Evolutionary conservation across 2,113 vertebrate genomes (phyloP).

Genomic region (Pygoscelis adeliae): DNA sequence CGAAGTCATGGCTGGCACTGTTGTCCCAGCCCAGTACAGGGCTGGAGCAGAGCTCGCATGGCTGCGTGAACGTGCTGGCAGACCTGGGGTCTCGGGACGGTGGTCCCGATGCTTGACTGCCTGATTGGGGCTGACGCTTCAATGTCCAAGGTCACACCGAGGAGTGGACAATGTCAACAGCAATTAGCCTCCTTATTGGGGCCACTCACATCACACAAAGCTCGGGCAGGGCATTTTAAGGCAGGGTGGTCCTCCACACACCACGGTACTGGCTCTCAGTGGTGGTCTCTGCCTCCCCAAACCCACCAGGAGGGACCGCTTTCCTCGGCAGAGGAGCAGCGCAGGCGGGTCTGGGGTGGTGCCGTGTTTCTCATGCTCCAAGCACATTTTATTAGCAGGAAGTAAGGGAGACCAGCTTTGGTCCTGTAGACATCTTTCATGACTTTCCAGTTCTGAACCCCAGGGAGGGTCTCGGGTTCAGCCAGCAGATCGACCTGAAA

Average conservation of each 20-base stretch:
- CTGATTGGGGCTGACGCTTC: not conserved
- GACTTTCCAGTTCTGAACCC: not conserved
- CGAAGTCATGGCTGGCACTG: rapidly evolving
- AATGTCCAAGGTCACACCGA: not conserved
- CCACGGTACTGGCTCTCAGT: rapidly evolving
- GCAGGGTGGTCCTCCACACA: rapidly evolving
- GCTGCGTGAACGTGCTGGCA: not conserved
- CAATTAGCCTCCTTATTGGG: not conserved
- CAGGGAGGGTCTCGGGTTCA: not conserved
- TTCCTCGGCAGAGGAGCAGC: not conserved
- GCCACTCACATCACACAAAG: not conserved
- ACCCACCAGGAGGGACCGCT: not conserved
- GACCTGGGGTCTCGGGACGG: not conserved
- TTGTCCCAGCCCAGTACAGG: not conserved
- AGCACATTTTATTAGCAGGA: not conserved
- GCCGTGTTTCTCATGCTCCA: not conserved
- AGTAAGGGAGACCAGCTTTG: not conserved
- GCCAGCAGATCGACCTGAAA: not conserved
- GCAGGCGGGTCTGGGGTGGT: rapidly evolving
- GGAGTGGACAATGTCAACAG: not conserved
- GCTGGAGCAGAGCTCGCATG: rapidly evolving
- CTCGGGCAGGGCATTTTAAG: not conserved
- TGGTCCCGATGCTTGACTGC: not conserved
- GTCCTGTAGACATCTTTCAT: not conserved
- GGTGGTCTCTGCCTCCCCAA: not conserved